Conservation (phyloP, 2,113 vertebrate species). For the Mystacornis crossleyi region DNA sequence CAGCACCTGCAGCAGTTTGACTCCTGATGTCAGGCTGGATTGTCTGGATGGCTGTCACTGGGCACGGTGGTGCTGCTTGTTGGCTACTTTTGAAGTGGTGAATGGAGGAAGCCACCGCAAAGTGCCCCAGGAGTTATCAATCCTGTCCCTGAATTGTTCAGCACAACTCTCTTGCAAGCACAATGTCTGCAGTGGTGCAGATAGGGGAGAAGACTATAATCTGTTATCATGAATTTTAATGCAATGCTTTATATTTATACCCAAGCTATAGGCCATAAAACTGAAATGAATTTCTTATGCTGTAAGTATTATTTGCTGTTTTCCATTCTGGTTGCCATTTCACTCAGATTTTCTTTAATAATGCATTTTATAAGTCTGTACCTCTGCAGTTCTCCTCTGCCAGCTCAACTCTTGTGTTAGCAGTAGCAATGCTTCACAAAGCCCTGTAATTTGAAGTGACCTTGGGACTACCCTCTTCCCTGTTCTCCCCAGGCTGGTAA, state of each 20-base stretch:
- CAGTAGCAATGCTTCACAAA: background rate
- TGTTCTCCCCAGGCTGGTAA: background rate
- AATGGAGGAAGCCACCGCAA: background rate
- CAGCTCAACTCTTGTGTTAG: background rate
- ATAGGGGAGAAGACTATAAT: constrained; percentile 31
- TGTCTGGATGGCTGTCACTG: background rate
- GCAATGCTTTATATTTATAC: constrained; percentile 55
- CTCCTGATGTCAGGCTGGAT: background rate
- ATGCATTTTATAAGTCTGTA: constrained; percentile 54
- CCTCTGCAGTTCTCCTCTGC: background rate
- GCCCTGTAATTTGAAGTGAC: constrained; percentile 28
- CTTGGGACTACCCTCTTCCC: constrained; percentile 22
- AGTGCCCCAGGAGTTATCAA: background rate
- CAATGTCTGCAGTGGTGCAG: constrained; percentile 17
- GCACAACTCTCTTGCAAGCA: background rate
- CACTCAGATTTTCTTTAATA: constrained; percentile 55
- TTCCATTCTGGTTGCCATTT: constrained; percentile 44
- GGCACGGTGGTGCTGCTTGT: background rate
- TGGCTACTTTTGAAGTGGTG: background rate
- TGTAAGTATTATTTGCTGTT: constrained; percentile 50
- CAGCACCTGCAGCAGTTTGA: background rate
- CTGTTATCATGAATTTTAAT: constrained; percentile 64
- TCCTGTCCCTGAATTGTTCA: background rate
- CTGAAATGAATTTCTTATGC: constrained; percentile 48
- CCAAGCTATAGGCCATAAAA: constrained; percentile 47